Percentiles rank a stretch among this genome's conserved stretches.
Evolutionary conservation across 2,113 vertebrate genomes (phyloP).

Genomic region (Protobothrops flavoviridis): DNA sequence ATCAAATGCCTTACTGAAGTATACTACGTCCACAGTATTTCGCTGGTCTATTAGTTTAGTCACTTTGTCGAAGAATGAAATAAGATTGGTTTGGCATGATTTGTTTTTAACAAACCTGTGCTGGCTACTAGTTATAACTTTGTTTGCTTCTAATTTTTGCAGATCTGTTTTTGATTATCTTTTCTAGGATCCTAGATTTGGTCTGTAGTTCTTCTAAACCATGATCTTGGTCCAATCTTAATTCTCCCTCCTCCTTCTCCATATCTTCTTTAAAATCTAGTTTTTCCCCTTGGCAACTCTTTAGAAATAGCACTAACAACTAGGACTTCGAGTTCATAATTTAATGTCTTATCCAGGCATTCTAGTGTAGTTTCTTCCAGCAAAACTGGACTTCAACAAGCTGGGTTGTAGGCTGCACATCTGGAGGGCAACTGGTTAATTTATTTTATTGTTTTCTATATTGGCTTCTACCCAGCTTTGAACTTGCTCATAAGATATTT

Average conservation of each 20-base stretch:
- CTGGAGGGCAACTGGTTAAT: background rate
- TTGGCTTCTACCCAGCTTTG: background rate
- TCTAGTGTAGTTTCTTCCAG: background rate
- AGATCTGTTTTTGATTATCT: too few species aligned
- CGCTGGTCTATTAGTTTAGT: too few species aligned
- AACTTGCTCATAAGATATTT: background rate
- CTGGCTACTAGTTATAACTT: too few species aligned
- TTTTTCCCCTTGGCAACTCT: background rate
- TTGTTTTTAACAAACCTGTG: too few species aligned
- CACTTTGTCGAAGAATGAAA: too few species aligned
- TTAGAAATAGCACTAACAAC: background rate
- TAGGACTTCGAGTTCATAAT: background rate
- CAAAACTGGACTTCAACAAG: background rate
- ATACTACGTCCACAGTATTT: too few species aligned
- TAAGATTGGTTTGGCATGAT: too few species aligned
- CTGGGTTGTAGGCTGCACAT: background rate
- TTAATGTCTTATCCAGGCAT: background rate
- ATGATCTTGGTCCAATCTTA: background rate
- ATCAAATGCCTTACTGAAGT: too few species aligned
- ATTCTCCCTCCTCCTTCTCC: background rate
- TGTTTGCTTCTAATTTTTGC: too few species aligned
- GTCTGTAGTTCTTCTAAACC: too few species aligned
- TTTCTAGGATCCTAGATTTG: too few species aligned
- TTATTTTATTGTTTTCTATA: background rate
- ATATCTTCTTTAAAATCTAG: background rate